Percentiles rank a stretch among this genome's conserved stretches.
These are phyloP conservation scores for Psococerastis gibbosa DNA, from an alignment of 2,888 invertebrate genomes.

Conservation along the genomic window DNA sequence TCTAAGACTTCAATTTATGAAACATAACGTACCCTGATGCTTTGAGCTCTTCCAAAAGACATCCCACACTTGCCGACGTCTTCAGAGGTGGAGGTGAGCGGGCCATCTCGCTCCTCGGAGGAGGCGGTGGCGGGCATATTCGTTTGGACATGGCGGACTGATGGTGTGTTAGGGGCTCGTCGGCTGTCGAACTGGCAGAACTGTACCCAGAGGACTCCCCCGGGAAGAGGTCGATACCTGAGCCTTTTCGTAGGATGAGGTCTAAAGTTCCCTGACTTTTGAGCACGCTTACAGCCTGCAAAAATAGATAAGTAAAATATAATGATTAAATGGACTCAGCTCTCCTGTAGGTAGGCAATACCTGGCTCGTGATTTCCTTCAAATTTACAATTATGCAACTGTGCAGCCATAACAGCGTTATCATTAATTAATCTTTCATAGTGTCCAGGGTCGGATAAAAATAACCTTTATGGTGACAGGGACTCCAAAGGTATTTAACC, in stretches of 20 bases:
- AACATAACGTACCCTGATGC: background rate
- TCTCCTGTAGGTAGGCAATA: too few species aligned
- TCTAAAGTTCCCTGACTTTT: slow-evolving; percentile 59
- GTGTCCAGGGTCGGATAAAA: too few species aligned
- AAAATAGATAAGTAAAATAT: slow-evolving; percentile 17
- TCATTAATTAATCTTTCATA: too few species aligned
- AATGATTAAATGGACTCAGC: too few species aligned
- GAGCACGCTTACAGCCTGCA: slow-evolving; percentile 59
- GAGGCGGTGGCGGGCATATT: background rate
- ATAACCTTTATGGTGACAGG: too few species aligned
- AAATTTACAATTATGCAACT: too few species aligned
- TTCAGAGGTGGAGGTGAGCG: slow-evolving; percentile 7
- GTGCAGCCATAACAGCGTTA: too few species aligned
- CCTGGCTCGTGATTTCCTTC: too few species aligned
- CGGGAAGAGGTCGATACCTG: slow-evolving; percentile 59
- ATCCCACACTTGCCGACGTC: slow-evolving; percentile 9
- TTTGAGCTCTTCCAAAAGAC: slow-evolving; percentile 15
- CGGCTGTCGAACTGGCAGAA: slow-evolving; percentile 63
- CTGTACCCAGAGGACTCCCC: slow-evolving; percentile 70
- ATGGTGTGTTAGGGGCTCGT: slow-evolving; percentile 44
- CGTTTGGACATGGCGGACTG: background rate
- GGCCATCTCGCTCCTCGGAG: background rate
- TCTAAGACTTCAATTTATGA: too few species aligned
- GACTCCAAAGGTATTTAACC: too few species aligned
- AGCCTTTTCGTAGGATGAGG: slow-evolving; percentile 54